Conservation (phyloP, 2,797 vertebrate species). For the Etheostoma nigrum region DNA sequence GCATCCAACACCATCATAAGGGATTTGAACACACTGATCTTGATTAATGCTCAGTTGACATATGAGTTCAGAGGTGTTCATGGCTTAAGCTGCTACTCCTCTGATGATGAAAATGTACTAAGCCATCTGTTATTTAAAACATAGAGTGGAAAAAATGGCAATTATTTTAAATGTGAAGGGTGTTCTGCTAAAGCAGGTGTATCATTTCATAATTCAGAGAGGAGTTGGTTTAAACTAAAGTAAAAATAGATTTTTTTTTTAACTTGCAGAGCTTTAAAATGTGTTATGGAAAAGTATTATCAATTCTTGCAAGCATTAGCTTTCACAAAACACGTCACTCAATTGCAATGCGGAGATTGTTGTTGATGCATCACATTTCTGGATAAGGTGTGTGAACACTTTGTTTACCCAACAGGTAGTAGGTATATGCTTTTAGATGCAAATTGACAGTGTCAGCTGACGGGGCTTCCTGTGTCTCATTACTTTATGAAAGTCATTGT, state of each 20-base stretch:
- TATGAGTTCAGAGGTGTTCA: background rate
- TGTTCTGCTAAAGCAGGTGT: background rate
- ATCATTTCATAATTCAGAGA: background rate
- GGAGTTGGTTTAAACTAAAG: background rate
- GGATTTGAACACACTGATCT: no score
- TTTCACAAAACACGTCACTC: background rate
- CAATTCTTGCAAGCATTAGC: background rate
- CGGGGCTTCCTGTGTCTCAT: background rate
- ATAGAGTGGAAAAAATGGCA: background rate
- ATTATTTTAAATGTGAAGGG: background rate
- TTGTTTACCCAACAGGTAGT: slow-evolving; percentile 17
- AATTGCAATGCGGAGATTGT: background rate
- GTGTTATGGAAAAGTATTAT: background rate
- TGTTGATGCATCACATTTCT: background rate
- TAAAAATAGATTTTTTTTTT: no score
- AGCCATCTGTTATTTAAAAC: background rate
- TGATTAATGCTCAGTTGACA: no score
- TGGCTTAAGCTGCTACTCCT: background rate
- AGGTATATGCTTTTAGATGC: background rate
- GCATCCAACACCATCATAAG: no score
- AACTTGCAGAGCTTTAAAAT: background rate
- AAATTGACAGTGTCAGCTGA: background rate
- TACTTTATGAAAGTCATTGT: background rate
- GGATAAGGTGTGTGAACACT: background rate
- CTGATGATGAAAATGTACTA: background rate